Conservation (phyloP, 2,888 invertebrate species). For the Xestobium rufovillosum region DNA sequence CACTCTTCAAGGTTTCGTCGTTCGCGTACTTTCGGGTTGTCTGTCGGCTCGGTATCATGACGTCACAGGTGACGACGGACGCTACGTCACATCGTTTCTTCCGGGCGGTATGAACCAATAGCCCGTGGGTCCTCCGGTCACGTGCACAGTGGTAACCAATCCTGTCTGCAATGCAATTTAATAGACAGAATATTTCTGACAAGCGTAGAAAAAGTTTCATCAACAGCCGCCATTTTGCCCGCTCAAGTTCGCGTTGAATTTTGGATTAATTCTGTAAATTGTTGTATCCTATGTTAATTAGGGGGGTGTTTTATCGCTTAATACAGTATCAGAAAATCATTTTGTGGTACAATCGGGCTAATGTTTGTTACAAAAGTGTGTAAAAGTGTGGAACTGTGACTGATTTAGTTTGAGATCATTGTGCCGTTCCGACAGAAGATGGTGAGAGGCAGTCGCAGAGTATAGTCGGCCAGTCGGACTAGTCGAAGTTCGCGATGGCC, state of each 20-base stretch:
- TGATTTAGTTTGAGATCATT: conserved; percentile 63
- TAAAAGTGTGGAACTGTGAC: conserved; percentile 55
- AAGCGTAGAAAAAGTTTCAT: conserved; percentile 94
- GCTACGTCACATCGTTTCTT: conserved; percentile 43
- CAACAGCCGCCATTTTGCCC: conserved; percentile 94
- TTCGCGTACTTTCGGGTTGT: conserved; percentile 14
- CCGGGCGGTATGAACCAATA: conserved; percentile 42
- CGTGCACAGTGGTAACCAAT: conserved; percentile 46
- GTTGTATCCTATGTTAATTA: conserved; percentile 46
- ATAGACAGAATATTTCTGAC: conserved; percentile 68
- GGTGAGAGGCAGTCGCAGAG: conserved; percentile 58
- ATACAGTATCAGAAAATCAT: conserved; percentile 36
- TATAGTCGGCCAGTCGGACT: conserved; percentile 56
- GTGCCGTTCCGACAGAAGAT: conserved; percentile 67
- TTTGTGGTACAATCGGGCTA: conserved; percentile 36
- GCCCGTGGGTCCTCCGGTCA: conserved; percentile 36
- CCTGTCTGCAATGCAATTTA: conserved; percentile 36
- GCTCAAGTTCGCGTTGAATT: conserved; percentile 70
- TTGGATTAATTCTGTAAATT: conserved; percentile 65
- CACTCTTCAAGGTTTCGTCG: too few species aligned
- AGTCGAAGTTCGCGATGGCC: conserved; percentile 72
- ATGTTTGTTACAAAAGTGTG: conserved; percentile 42
- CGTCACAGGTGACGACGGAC: conserved; percentile 40
- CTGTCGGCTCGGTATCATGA: conserved; percentile 25
- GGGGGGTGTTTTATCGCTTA: conserved; percentile 40